These are phyloP conservation scores for Melanaphis sacchari DNA, from an alignment of 1,140 invertebrate genomes.

Conservation along the genomic window DNA sequence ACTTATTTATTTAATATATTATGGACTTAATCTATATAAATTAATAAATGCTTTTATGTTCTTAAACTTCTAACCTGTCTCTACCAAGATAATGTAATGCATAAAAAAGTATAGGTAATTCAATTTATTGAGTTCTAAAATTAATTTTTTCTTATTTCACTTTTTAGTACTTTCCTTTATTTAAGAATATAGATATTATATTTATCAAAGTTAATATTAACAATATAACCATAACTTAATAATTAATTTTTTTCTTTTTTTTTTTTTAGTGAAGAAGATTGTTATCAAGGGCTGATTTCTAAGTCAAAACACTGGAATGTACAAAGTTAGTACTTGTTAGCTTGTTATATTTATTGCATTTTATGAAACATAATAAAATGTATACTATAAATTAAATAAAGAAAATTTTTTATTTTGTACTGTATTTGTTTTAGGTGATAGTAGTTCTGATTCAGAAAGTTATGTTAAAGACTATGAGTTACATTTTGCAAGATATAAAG, in stretches of 20 bases:
- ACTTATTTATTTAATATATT: no score
- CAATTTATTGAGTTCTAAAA: no score
- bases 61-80: no score
- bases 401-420: neutral
- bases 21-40: no score
- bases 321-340: slow-evolving; percentile 10
- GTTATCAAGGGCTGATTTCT: neutral
- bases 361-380: neutral
- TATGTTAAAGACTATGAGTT: slow-evolving; percentile 12
- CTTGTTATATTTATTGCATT: neutral
- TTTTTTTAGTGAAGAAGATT: slow-evolving; percentile 33
- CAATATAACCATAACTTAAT: neutral
- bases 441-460: neutral
- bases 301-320: slow-evolving; percentile 24
- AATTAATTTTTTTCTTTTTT: neutral
- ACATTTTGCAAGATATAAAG: slow-evolving; percentile 37
- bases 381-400: neutral
- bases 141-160: no score
- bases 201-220: neutral
- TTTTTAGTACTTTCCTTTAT: no score
- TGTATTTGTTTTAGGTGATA: neutral
- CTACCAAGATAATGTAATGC: no score
- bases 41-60: no score
- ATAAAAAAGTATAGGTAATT: no score
- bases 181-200: neutral